Evolutionary conservation across 37 sponge, comb jelly and placozoan species (phyloP).

Genomic region (Bolinopsis microptera): DNA sequence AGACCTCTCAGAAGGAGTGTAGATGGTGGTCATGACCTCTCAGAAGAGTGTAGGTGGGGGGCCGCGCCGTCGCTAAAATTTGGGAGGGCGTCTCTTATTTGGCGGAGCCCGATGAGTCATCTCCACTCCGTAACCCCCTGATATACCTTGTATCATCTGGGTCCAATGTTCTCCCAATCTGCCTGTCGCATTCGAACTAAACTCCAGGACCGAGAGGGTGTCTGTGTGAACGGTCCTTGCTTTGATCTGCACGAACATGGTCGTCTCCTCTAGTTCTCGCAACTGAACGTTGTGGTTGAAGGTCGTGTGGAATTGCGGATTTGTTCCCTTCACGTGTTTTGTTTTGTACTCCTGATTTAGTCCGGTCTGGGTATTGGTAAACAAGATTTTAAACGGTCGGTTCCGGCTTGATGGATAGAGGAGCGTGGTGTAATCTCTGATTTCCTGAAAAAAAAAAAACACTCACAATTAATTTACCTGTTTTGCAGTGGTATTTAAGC

Average conservation of each 20-base stretch:
- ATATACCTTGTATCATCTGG: constrained; percentile 14
- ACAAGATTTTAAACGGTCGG: neutral
- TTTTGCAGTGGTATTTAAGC: constrained; percentile 1
- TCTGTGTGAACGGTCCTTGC: neutral
- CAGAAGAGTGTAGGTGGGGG: too few species aligned
- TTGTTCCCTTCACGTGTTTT: neutral
- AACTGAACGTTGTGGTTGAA: neutral
- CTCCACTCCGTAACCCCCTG: constrained; percentile 4
- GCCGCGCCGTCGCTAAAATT: too few species aligned
- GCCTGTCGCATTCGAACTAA: neutral
- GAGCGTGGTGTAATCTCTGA: neutral
- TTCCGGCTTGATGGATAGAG: too few species aligned
- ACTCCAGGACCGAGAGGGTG: constrained; percentile 16
- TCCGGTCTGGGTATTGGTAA: neutral
- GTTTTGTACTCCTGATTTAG: neutral
- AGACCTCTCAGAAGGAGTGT: too few species aligned
- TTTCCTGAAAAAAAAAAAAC: constrained; percentile 3
- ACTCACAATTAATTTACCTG: constrained; percentile 1
- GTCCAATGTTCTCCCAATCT: constrained; percentile 27
- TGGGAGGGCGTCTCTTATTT: constrained; percentile 22
- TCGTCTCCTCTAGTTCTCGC: neutral
- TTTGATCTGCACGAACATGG: neutral
- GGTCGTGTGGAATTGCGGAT: constrained; percentile 28
- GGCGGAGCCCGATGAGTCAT: neutral
- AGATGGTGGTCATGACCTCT: too few species aligned